Evolutionary conservation across 1,140 invertebrate genomes (phyloP), one percentile per base, ranked within the genome.

Genomic region (Triops longicaudatus): DNA sequence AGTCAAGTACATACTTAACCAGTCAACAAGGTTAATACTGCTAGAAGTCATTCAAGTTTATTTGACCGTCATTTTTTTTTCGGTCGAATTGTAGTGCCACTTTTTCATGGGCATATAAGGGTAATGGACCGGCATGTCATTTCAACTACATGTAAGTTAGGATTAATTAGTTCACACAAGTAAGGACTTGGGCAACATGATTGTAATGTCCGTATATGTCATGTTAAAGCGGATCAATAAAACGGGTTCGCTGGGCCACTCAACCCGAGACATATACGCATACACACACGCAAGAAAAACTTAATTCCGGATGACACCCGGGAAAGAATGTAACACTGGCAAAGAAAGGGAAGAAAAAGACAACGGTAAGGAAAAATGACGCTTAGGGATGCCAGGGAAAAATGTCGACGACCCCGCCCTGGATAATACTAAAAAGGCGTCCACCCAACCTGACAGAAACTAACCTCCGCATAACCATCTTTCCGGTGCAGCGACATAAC

Each of bases 211-310:
- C n/a, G 3, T 63, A 63, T 63, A 63, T 63, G 50, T 9, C 14
- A 9, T 63, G 50, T 17, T 63, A 63, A 63, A 63, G 50, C 50
- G 50, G 50, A 63, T 63, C 50, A 63, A 63, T 63, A 63, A 22
- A 17, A 17, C 3, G 44, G 50, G 22, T 63, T 63, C 10, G 6
- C 17, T 17, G 3, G 22, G 17, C 50, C 3, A 63, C 10, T n/a
- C 14, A 22, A 63, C 17, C 17, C 50, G 50, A 63, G 2, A 37
- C 31, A 37, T 37, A 37, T 7, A 37, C 31, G 7, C 31, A 37
- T 37, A 37, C 7, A 63, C 17, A 63, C 11, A 44, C 6, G 50
- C 50, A 22, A 63, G 22, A 63, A 63, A 63, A 63, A 17, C 22
- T 63, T 17, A 22, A n/a, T 63, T 63, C 50, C 17, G n/a, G 50